Percentiles rank a stretch among this genome's conserved stretches.
Evolutionary conservation across 2,888 invertebrate species (phyloP).

Genomic region (Strigamia maritima): DNA sequence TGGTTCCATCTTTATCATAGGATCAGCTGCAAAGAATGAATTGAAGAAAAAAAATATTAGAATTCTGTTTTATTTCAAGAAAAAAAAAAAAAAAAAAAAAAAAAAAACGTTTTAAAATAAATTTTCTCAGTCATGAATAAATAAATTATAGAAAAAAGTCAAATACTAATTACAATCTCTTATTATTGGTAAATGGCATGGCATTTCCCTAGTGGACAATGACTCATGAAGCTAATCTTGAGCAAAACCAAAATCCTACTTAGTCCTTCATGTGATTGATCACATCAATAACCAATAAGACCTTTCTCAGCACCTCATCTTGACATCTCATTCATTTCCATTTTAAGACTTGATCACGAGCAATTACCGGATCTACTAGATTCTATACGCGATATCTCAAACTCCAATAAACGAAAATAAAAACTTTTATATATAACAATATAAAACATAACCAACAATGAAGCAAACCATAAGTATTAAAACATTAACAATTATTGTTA

Average conservation of each 20-base stretch:
- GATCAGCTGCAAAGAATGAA: slow-evolving; percentile 39
- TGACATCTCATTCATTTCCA: slow-evolving; percentile 29
- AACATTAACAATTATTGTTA: too few relatives aligned
- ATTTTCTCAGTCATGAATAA: not conserved
- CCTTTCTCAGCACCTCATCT: not conserved
- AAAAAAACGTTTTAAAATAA: not conserved
- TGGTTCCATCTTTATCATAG: slow-evolving; percentile 41
- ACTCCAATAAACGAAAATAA: not conserved
- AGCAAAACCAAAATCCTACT: slow-evolving; percentile 2
- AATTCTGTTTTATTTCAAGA: not conserved
- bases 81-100: not conserved
- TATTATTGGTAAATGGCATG: not conserved
- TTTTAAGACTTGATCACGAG: not conserved
- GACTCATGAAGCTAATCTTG: slow-evolving; percentile 12
- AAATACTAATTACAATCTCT: not conserved
- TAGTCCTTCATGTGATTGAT: slow-evolving; percentile 18
- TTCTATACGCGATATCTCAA: too few relatives aligned
- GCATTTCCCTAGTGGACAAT: slow-evolving; percentile 32
- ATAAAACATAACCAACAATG: too few relatives aligned
- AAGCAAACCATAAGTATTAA: too few relatives aligned
- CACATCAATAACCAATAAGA: slow-evolving; percentile 32
- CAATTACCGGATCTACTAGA: not conserved
- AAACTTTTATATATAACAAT: too few relatives aligned
- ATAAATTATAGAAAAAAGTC: not conserved
- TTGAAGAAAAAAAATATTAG: slow-evolving; percentile 30